Conservation (phyloP, 2,797 vertebrate genomes). For the Halcyon smyrnensis region DNA sequence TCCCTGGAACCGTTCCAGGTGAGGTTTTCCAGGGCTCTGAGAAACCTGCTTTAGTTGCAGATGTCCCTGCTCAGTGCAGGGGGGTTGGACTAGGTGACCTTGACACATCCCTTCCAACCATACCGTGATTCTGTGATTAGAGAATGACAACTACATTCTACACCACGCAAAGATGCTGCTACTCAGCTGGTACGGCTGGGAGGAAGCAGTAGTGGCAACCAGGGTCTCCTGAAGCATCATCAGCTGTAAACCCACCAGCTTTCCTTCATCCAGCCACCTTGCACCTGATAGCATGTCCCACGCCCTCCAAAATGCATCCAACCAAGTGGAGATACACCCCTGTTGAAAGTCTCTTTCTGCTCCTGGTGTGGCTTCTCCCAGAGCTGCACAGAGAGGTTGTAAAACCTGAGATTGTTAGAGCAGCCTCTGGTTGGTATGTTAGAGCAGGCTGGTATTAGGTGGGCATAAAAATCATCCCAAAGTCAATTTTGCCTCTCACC, state of each 20-base stretch:
- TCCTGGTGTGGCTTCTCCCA: rapidly evolving
- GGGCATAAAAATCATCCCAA: background rate
- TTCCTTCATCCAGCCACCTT: background rate
- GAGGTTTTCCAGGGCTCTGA: background rate
- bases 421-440: background rate
- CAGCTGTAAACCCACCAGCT: background rate
- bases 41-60: background rate
- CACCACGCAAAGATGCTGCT: background rate
- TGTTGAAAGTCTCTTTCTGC: rapidly evolving
- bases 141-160: background rate
- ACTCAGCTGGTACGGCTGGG: background rate
- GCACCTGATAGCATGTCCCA: background rate
- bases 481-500: background rate
- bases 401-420: background rate
- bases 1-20: background rate
- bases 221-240: background rate
- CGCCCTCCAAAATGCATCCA: background rate
- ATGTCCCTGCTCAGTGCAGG: background rate
- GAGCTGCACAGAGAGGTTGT: background rate
- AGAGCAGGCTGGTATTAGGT: background rate
- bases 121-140: background rate
- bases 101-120: background rate
- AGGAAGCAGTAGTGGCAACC: background rate
- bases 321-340: rapidly evolving
- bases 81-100: background rate